phyloP scores from a whole-genome alignment of 1,140 invertebrate genomes.

The Apocrypta bakeri region DNA sequence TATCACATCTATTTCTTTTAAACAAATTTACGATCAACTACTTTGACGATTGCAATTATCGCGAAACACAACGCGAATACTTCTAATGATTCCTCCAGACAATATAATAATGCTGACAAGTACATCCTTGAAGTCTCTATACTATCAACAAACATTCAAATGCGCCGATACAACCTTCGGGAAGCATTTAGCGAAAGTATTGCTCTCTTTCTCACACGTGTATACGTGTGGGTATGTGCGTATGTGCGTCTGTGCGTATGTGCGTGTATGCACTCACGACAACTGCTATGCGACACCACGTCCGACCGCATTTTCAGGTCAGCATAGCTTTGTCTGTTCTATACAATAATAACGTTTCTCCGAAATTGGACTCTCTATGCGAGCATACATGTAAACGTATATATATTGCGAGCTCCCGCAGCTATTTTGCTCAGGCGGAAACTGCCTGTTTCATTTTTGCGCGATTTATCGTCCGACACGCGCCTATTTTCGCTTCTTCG shows the following conservation, averaged over 20 bases:
- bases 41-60: too few relatives aligned
- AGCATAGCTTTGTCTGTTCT: neutral
- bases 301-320: conserved; percentile 49
- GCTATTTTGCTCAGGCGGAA: conserved; percentile 48
- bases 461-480: conserved; percentile 32
- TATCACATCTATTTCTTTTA: too few relatives aligned
- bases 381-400: neutral
- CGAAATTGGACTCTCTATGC: conserved; percentile 36
- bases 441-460: conserved; percentile 39
- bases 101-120: too few relatives aligned
- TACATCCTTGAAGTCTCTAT: neutral
- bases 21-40: too few relatives aligned
- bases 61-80: too few relatives aligned
- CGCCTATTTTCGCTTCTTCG: conserved; percentile 38
- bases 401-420: conserved; percentile 9
- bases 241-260: too few relatives aligned
- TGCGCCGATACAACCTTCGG: conserved; percentile 44
- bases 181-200: conserved; percentile 37
- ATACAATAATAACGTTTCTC: conserved; percentile 47
- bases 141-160: neutral
- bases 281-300: conserved; percentile 2
- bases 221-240: neutral
- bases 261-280: too few relatives aligned
- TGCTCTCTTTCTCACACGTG: neutral
- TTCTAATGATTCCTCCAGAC: too few relatives aligned